Evolutionary conservation across 2,888 invertebrate species (phyloP), one percentile per base, ranked within the genome.

Genomic region (Pyrrhia umbra): DNA sequence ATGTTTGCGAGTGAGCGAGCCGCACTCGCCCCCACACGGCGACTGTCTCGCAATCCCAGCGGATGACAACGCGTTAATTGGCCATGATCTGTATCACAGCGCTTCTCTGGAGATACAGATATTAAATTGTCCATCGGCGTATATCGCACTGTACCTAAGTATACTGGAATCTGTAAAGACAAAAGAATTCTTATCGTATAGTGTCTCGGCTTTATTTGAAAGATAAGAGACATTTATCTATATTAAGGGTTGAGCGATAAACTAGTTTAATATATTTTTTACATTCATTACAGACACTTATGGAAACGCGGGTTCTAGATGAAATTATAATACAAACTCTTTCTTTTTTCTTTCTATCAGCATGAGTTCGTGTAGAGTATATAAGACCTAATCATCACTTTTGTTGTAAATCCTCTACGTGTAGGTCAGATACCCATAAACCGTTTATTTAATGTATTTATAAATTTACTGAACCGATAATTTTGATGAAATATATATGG

Each of bases 31-130:
- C n/a, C 3, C n/a, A 16, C 27, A 20, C 52, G 18, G 54, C 43
- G 45, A 51, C 39, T 46, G 18, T 2, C 16, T 8, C 27, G 30
- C 56, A 9, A 16, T 51, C 66, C 65, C 75, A 18, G 5, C 13
- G 69, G 72, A 68, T 23, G 42, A 58, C 64, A 63, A 50, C 42
- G 55, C 37, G 66, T 60, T 73, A 73, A 77, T 69, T 75, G 64
- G 47, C 55, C 23, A 45, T 18, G 59, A 73, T 56, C 52, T 45
- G 50, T 46, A 72, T 57, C 61, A 20, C 40, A 54, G 16, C 16
- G 39, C 27, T 23, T 20, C 60, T 65, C 49, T 6, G 25, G 54
- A 30, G 57, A 63, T 34, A 8, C 47, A 58, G 55, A 52, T 64
- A 71, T 52, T 43, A 55, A 46, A 51, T 63, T 51, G 18, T 20